These are phyloP conservation scores for Rhincodon typus DNA, from an alignment of 2,797 vertebrate genomes.

Conservation along the genomic window DNA sequence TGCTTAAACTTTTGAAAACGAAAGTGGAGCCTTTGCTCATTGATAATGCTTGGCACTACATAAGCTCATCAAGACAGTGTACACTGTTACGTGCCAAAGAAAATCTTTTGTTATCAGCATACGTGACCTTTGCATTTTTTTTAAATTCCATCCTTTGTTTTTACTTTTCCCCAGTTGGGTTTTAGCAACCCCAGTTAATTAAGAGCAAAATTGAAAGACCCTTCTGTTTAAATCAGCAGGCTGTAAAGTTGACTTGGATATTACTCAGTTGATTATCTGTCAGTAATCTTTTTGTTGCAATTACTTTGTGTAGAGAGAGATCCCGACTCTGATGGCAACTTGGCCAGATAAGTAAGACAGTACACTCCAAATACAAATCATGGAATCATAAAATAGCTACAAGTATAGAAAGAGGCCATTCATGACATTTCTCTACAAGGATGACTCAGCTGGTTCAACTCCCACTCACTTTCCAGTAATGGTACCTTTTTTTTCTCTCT, in stretches of 20 bases:
- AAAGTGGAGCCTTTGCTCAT: background rate
- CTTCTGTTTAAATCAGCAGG: constrained; percentile 20
- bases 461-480: too few relatives aligned
- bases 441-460: background rate
- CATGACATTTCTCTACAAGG: background rate
- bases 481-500: background rate
- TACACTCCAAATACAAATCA: background rate
- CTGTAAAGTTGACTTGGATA: background rate
- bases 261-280: background rate
- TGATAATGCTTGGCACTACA: background rate
- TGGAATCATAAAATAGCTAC: background rate
- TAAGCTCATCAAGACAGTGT: background rate
- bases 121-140: background rate
- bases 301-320: background rate
- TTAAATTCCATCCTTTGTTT: background rate
- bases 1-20: background rate
- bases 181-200: background rate
- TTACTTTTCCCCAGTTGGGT: background rate
- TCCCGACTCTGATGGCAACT: background rate
- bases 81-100: background rate
- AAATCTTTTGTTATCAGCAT: constrained; percentile 13
- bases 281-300: background rate
- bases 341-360: background rate
- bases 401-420: background rate
- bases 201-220: background rate